Base-by-base conservation (phyloP, 2,113 vertebrate genomes). In the Pagrus major region DNA sequence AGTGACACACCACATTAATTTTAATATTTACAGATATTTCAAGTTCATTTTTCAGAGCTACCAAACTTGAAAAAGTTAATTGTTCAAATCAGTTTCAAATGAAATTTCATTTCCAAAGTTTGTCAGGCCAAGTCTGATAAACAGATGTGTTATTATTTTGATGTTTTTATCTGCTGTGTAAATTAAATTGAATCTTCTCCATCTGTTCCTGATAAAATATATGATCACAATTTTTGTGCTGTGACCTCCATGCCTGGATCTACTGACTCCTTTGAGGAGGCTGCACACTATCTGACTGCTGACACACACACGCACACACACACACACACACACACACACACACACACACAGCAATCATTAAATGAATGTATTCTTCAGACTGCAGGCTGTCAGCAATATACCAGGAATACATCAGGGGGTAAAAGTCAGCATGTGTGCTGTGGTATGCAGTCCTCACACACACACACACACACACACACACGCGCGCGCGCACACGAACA, bases 341-440 rank as follows among this genome's bases (percentile, higher is more conserved):
- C 55, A 72, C n/a, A 66, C 61, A 29, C n/a, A 76, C 54, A 76
- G 76, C 69, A 85, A 60, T 88, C 86, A 86, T 91, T 90, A 88
- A 81, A 89, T 85, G 56, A 88, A 92, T 75, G 79, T 78, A 75
- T 84, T 92, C 85, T 81, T 90, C 63, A 86, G 73, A 86, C 78
- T 89, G 70, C 88, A 86, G 84, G 27, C 81, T 89, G 86, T 90
- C 90, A 88, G 88, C 88, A 88, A 70, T 87, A 91, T 85, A 88
- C 63, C 56, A 78, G 58, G 74, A 87, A 89, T 86, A 77, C 86
- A 89, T 89, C 70, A 68, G 76, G 89, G 79, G 85, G 73, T 81
- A 86, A 89, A 89, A 85, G 87, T 91, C 88, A 88, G 83, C 83
- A 71, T 89, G 85, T 89, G 86, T 82, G 86, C 74, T 47, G 71